These are phyloP conservation scores for Tromatobia lineatoria DNA, from an alignment of 2,888 invertebrate genomes.

Conservation along the genomic window DNA sequence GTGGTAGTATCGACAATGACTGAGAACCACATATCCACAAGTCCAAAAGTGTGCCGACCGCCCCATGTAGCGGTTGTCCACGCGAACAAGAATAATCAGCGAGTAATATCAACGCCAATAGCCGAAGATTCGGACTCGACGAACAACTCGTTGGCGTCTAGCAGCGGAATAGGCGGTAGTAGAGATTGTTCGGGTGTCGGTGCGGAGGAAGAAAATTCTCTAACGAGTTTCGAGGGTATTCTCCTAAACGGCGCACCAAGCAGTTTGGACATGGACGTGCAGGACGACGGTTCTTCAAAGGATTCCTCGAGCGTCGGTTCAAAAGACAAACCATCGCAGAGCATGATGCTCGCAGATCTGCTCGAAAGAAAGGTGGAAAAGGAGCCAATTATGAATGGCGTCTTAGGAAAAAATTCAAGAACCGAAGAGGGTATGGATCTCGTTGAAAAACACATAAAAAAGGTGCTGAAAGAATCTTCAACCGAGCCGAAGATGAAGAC, in stretches of 20 bases:
- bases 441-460: slow-evolving; percentile 88
- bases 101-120: slow-evolving; percentile 79
- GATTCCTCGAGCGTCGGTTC: slow-evolving; percentile 83
- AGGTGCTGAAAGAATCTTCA: slow-evolving; percentile 84
- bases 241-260: slow-evolving; percentile 88
- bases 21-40: slow-evolving; percentile 81
- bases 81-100: slow-evolving; percentile 77
- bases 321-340: slow-evolving; percentile 88
- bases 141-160: slow-evolving; percentile 88
- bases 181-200: slow-evolving; percentile 86
- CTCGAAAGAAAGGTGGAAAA: slow-evolving; percentile 92
- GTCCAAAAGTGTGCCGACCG: slow-evolving; percentile 82
- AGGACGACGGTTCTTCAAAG: slow-evolving; percentile 87
- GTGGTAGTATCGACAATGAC: slow-evolving; percentile 75
- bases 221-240: slow-evolving; percentile 89
- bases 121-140: slow-evolving; percentile 86
- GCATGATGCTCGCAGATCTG: slow-evolving; percentile 92
- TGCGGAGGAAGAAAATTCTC: slow-evolving; percentile 88
- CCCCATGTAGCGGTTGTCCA: slow-evolving; percentile 85
- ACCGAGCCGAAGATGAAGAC: slow-evolving; percentile 79
- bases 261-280: slow-evolving; percentile 86
- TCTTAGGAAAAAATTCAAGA: slow-evolving; percentile 87
- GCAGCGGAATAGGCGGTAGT: slow-evolving; percentile 86
- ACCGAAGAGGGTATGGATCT: slow-evolving; percentile 88
- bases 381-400: slow-evolving; percentile 88